These are phyloP conservation scores for Osmerus eperlanus DNA, from an alignment of 2,113 vertebrate genomes.

Conservation along the genomic window DNA sequence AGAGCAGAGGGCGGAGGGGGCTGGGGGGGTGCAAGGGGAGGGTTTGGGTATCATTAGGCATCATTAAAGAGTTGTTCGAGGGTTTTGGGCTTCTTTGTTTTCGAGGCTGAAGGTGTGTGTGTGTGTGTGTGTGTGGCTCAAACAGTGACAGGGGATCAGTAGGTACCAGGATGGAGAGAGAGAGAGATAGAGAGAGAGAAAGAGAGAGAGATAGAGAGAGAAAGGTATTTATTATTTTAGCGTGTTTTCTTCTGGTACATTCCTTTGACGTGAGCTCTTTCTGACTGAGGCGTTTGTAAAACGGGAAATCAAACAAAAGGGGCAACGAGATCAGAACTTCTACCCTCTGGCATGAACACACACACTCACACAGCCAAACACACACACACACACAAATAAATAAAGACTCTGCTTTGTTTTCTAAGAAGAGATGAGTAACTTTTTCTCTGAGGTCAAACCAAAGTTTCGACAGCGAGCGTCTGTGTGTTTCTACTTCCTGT, in stretches of 20 bases:
- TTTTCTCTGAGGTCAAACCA: neutral
- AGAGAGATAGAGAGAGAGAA: too few relatives aligned
- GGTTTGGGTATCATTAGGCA: neutral
- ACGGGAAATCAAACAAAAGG: conserved; percentile 70
- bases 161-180: neutral
- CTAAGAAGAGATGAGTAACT: neutral
- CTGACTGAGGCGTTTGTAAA: conserved; percentile 68
- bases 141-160: neutral
- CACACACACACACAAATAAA: too few relatives aligned
- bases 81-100: conserved; percentile 1
- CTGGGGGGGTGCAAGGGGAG: neutral
- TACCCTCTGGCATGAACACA: conserved; percentile 61
- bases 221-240: conserved; percentile 63
- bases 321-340: conserved; percentile 61
- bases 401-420: neutral
- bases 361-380: conserved; percentile 3
- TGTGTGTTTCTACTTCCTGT: too few relatives aligned
- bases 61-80: neutral
- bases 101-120: neutral
- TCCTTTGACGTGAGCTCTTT: conserved; percentile 66
- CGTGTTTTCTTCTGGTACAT: conserved; percentile 67
- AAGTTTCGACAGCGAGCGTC: neutral
- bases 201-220: neutral
- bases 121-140: neutral
- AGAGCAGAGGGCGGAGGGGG: neutral